Evolutionary conservation across 2,113 vertebrate genomes (phyloP), one percentile per base, ranked within the genome.

Genomic region (Callionymus lyra): DNA sequence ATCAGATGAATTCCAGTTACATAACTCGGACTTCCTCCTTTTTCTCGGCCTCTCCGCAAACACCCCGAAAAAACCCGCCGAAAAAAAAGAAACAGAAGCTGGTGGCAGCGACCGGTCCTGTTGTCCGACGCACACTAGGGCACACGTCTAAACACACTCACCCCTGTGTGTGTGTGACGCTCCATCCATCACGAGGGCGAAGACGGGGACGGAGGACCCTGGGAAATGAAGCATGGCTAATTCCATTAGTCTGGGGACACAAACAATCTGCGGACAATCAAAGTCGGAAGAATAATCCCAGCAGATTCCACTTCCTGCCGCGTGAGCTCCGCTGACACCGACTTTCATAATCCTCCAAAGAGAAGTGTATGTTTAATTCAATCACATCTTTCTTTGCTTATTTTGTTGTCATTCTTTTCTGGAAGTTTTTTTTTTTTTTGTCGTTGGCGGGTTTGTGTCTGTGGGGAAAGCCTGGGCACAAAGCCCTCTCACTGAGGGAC

Each of bases 221-320:
- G 79, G 70, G 74, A 83, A 85, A 83, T 82, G 80, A 81, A 82
- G 74, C 79, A 66, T 78, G 70, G 58, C 72, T 85, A 85, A 87
- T 82, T 79, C 69, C 75, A 78, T 86, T 84, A 85, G 76, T 50
- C 44, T 48, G 11, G 59, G 53, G 76, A 83, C 72, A 80, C 75
- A 74, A 80, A 71, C 69, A 75, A 80, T 84, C 76, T 77, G 66
- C 67, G 75, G 78, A 76, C 77, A 76, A 79, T 82, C 71, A 75
- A 79, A 76, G 68, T 43, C 62, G 62, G 69, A 73, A 70, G 41
- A 59, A 34, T 18, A 59, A 67, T 79, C 77, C 78, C 74, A 54
- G 59, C 2, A 47, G 76, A 71, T 51, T n/a, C 34, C 14, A 60
- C 59, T 74, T 79, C 70, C 71, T 77, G 64, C 60, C 38, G 51